A percentile compares a stretch with the other conserved stretches of the same genome.
These are phyloP conservation scores for Diploptera punctata DNA, from an alignment of 2,888 invertebrate genomes.

Conservation along the genomic window DNA sequence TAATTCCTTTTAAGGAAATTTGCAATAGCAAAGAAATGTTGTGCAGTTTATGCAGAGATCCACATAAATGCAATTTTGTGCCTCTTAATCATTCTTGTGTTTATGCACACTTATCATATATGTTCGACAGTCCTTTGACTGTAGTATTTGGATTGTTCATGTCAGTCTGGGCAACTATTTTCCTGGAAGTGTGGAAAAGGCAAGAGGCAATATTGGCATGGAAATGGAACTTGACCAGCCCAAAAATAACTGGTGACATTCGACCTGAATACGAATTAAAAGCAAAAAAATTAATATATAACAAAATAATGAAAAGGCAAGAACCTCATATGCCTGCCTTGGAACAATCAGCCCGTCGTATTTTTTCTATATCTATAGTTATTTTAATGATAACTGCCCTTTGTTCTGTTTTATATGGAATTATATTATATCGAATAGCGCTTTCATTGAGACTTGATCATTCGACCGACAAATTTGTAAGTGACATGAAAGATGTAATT, in stretches of 20 bases:
- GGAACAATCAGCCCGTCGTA: background rate
- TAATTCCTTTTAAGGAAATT: background rate
- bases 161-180: background rate
- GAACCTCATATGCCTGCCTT: background rate
- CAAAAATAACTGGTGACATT: background rate
- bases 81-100: background rate
- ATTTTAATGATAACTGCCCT: background rate
- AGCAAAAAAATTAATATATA: background rate
- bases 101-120: background rate
- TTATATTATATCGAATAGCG: background rate
- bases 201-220: background rate
- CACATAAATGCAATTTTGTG: background rate
- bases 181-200: background rate
- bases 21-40: background rate
- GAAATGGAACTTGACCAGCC: background rate
- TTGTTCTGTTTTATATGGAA: background rate
- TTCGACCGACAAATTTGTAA: no score
- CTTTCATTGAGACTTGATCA: no score
- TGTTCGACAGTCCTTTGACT: background rate
- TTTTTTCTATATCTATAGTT: background rate
- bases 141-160: background rate
- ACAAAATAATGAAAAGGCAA: background rate
- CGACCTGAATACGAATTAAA: background rate
- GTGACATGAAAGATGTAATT: background rate
- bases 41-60: background rate